Percentiles rank a stretch among this genome's conserved stretches.
Evolutionary conservation across 2,888 invertebrate genomes (phyloP).

Genomic region (Xylota sylvarum): DNA sequence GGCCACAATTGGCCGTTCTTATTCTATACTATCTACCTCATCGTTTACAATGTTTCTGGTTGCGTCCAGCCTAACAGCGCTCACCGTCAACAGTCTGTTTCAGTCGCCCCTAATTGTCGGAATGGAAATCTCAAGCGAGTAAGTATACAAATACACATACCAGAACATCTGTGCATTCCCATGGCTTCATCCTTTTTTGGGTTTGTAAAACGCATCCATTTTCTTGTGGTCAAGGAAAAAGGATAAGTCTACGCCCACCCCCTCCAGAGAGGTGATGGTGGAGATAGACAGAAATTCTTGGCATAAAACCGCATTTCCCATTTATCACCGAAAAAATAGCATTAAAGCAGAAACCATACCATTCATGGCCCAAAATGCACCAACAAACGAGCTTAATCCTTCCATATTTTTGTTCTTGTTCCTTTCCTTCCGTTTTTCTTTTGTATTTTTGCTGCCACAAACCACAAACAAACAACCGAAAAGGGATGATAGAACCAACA

Average conservation of each 20-base stretch:
- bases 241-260: slow-evolving; percentile 13
- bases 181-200: slow-evolving; percentile 13
- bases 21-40: slow-evolving; percentile 83
- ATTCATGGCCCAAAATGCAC: slow-evolving; percentile 49
- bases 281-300: slow-evolving; percentile 27
- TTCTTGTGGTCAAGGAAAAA: slow-evolving; percentile 37
- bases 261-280: background rate
- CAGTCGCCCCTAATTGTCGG: slow-evolving; percentile 86
- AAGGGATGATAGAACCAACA: slow-evolving; percentile 85
- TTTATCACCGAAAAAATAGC: slow-evolving; percentile 65
- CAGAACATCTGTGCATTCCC: background rate
- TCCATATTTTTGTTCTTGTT: slow-evolving; percentile 65
- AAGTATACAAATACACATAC: slow-evolving; percentile 79
- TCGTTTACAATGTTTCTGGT: slow-evolving; percentile 85
- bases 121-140: slow-evolving; percentile 86
- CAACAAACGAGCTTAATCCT: slow-evolving; percentile 66
- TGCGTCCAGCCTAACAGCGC: slow-evolving; percentile 84
- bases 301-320: slow-evolving; percentile 52
- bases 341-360: slow-evolving; percentile 70
- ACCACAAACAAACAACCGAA: slow-evolving; percentile 65
- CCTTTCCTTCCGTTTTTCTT: slow-evolving; percentile 41
- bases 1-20: slow-evolving; percentile 84
- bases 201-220: slow-evolving; percentile 36
- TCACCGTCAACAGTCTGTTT: slow-evolving; percentile 85
- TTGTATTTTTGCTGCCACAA: slow-evolving; percentile 37